Base-by-base conservation (phyloP, 2,113 vertebrate species). In the Eulemur macaco region DNA sequence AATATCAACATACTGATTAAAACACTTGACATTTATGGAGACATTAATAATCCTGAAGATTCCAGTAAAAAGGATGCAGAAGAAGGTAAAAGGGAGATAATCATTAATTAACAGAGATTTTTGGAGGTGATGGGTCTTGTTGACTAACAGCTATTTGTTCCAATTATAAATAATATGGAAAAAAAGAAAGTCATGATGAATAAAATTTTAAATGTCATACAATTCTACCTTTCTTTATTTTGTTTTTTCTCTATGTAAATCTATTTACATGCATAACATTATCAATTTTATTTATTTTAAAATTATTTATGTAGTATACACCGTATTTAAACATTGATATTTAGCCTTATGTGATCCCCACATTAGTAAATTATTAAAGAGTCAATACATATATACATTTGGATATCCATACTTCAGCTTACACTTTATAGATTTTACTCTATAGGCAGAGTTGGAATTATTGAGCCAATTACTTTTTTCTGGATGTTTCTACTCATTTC, bases 21-120 rank as follows among this genome's bases (percentile, higher is more conserved):
- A 96, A 91, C 45, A 76, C 83, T 96, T 97, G 56, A 93, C 82
- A 89, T 97, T 96, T 87, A 50, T 56, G 45, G 52, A 92, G 10
- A 42, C 21, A 71, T 84, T 85, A 87, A 73, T 86, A 78, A 86
- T 95, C 11, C 8, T 93, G 27, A 80, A 77, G 21, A 84, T 74
- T 89, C 21, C 7, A 17, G 13, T 86, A 64, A 86, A 86, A 82
- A 0, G 6, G 25, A 42, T 78, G 0, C 3, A 83, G 3, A 69
- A 86, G 34, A 76, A 68, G 8, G 20, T 85, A 95, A 91, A 60
- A 84, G 17, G 0, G 14, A 9, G 39, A 52, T 5, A 29, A 5
- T 45, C 34, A 58, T 66, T 69, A 68, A 63, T 54, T 89, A 90
- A 71, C 3, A 77, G 45, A 6, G 20, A 31, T 66, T 87, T 85